Base-by-base conservation (phyloP, 2,888 invertebrate genomes). In the Geotrupes spiniger region DNA sequence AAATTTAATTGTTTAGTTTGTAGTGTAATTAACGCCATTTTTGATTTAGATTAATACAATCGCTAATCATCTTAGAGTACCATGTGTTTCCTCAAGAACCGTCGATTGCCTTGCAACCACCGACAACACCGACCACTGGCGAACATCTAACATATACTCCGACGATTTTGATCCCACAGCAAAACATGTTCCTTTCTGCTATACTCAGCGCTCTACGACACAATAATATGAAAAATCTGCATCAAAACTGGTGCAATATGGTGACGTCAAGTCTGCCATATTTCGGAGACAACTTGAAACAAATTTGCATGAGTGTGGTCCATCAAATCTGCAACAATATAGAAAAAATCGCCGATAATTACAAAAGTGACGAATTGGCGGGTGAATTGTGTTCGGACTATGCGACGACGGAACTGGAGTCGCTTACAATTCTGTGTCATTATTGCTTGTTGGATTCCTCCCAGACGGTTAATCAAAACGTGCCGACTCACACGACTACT, bases 231-330 rank as follows among this genome's bases (percentile, higher is more conserved):
- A 78, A 84, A 37, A 83, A 85, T 63, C 70, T 89, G 54, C 92
- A 92, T 69, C 84, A 85, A 54, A 86, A 88, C 63, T 92, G 92
- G 91, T 81, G 91, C 25, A 83, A 86, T 52, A 78, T 92, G 69
- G 82, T 92, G 5, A 87, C 89, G 1, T 83, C 86, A 15, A 84
- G 89, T 43, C 73, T 92, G 28, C 92, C 90, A 6, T 91, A 87
- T 69, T 83, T 91, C 69, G 85, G 84, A 29, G 81, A 84, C 36
- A 85, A 88, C 6, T 74, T 92, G 9, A 85, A 89, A 12, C 84
- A 85, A 57, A 83, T 91, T 45, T 84, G 88, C 0, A 82, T 89
- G 37, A 84, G 84, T 56, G 85, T 90, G 1, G 84, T 89, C 31
- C 85, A 87, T 61, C 90, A 91, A 65, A 74, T 92, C 42, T 89